A percentile compares a stretch with the other conserved stretches of the same genome.
These are phyloP conservation scores for Clamator glandarius DNA, from an alignment of 2,797 vertebrate species.

Conservation along the genomic window DNA sequence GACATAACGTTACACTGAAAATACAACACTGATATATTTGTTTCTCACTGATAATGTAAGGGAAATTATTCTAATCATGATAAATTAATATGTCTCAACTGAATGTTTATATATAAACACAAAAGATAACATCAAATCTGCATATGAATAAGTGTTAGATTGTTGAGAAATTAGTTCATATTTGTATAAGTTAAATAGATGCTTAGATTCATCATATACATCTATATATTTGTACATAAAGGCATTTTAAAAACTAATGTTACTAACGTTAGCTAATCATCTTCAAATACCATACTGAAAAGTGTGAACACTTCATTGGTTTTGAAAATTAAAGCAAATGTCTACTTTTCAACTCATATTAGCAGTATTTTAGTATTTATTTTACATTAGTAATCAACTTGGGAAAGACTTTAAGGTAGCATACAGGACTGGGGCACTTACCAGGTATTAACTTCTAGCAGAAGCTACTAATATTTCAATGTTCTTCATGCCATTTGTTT, in stretches of 20 bases:
- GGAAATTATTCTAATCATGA: neutral
- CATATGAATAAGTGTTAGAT: slow-evolving; percentile 7
- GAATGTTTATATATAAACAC: neutral
- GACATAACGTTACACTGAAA: neutral
- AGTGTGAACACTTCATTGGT: neutral
- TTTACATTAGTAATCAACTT: neutral
- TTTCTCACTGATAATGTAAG: neutral
- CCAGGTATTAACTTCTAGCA: neutral
- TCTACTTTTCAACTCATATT: neutral
- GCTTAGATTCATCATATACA: slow-evolving; percentile 7
- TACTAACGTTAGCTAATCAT: neutral
- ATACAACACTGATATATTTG: neutral
- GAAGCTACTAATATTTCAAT: neutral
- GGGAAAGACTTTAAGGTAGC: neutral
- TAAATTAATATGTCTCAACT: slow-evolving; percentile 5
- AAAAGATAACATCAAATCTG: neutral
- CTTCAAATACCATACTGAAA: neutral
- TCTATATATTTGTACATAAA: slow-evolving; percentile 27
- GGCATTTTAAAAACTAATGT: neutral
- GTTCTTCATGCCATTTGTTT: neutral
- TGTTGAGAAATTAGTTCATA: slow-evolving; percentile 14
- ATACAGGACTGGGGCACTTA: neutral
- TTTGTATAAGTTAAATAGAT: slow-evolving; percentile 28
- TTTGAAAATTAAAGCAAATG: neutral
- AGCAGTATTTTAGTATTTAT: neutral